A percentile compares a stretch with the other conserved stretches of the same genome.
Conservation (phyloP, 2,797 vertebrate species). For the Acanthurus leucopareius region DNA sequence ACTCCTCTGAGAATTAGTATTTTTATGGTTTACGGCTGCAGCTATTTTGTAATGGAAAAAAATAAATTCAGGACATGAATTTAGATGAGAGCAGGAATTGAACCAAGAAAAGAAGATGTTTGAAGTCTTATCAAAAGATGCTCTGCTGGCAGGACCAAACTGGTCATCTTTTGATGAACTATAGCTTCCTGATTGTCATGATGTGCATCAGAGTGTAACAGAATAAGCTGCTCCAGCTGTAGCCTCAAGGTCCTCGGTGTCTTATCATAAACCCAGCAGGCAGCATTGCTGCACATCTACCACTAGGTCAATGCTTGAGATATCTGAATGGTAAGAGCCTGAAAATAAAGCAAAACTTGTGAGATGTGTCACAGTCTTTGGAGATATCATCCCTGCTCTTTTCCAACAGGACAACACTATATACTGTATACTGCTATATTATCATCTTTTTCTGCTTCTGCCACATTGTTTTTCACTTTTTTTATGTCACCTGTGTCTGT, state of each 20-base stretch:
- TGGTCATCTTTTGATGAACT: constrained; percentile 7
- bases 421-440: no score
- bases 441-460: not conserved
- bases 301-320: not conserved
- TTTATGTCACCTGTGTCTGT: not conserved
- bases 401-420: not conserved
- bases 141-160: not conserved
- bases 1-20: not conserved
- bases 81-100: not conserved
- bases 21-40: not conserved
- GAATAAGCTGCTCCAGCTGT: constrained; percentile 4
- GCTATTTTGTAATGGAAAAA: not conserved
- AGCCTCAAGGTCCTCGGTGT: not conserved
- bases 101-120: constrained; percentile 11
- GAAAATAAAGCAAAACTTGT: not conserved
- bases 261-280: constrained; percentile 12
- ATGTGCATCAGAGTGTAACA: constrained; percentile 41
- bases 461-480: not conserved
- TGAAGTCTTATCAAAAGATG: constrained; percentile 43
- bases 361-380: not conserved
- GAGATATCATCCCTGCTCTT: not conserved
- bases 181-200: constrained; percentile 13
- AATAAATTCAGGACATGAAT: not conserved
- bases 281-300: not conserved
- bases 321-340: not conserved